phyloP scores from a whole-genome alignment of 1,140 invertebrate genomes.

The Lordiphosa collinella region DNA sequence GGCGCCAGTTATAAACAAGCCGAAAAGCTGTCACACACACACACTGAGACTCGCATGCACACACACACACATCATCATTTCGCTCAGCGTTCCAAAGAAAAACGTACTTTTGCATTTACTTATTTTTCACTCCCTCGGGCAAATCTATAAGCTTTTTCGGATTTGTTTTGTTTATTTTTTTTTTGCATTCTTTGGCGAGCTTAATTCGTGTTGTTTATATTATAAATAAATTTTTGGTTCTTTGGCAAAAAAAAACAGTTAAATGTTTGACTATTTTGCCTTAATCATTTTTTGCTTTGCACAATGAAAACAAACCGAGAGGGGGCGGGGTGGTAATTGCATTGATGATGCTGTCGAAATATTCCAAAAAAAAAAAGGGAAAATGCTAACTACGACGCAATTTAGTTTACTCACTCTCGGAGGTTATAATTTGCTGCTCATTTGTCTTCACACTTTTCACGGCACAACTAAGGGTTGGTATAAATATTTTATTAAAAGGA shows the following conservation, averaged over 20 bases:
- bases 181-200: constrained; percentile 29
- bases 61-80: constrained; percentile 12
- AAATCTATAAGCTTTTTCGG: constrained; percentile 16
- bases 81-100: constrained; percentile 37
- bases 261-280: constrained; percentile 34
- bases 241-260: constrained; percentile 36
- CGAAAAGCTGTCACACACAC: constrained; percentile 4
- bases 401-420: constrained; percentile 68
- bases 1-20: constrained; percentile 29
- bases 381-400: constrained; percentile 75
- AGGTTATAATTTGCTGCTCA: constrained; percentile 19
- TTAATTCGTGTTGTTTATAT: constrained; percentile 67
- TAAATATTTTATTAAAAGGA: constrained; percentile 5
- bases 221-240: constrained; percentile 63
- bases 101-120: constrained; percentile 14
- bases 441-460: constrained; percentile 17
- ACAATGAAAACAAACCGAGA: constrained; percentile 25
- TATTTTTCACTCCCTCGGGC: background rate
- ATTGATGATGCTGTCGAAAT: constrained; percentile 36
- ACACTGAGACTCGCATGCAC: no score
- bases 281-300: constrained; percentile 49
- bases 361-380: constrained; percentile 20
- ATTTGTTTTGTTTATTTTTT: constrained; percentile 39
- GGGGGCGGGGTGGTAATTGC: constrained; percentile 3
- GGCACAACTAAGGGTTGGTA: background rate